These are phyloP conservation scores for Epinotia bilunana DNA, from an alignment of 2,888 invertebrate genomes.

Conservation along the genomic window DNA sequence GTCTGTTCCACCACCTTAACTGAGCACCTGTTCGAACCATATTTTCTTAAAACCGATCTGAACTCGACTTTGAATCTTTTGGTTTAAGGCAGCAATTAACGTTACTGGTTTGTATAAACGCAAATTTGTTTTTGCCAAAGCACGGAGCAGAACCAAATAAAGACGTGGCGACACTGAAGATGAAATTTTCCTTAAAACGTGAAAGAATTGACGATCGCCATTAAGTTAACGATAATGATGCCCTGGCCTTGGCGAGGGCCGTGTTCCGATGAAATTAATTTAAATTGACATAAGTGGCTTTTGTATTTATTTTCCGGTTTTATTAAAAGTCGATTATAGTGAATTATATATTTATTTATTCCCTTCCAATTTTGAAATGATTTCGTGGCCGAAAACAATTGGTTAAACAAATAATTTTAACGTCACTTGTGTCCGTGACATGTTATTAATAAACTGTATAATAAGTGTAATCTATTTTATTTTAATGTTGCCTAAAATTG, in stretches of 20 bases:
- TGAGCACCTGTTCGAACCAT: background rate
- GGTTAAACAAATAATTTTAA: too few relatives aligned
- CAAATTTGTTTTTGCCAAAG: conserved; percentile 10
- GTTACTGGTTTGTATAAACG: background rate
- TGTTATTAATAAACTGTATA: too few relatives aligned
- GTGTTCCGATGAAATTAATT: conserved; percentile 26
- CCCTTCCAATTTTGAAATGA: background rate
- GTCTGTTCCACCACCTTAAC: conserved; percentile 21
- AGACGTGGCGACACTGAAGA: conserved; percentile 39
- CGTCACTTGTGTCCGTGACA: too few relatives aligned
- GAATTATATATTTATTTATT: background rate
- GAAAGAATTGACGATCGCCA: conserved; percentile 36
- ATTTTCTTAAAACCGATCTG: background rate
- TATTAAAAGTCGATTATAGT: conserved; percentile 22
- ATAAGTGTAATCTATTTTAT: background rate
- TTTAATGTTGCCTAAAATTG: too few relatives aligned
- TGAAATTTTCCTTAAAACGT: conserved; percentile 42
- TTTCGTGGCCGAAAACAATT: background rate
- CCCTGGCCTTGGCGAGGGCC: conserved; percentile 31
- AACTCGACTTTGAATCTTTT: background rate
- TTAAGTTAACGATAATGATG: conserved; percentile 40
- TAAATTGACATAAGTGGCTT: conserved; percentile 23
- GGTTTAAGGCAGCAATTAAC: conserved; percentile 6
- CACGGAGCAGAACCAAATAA: conserved; percentile 40
- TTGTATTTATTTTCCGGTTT: conserved; percentile 6